Percentiles rank a stretch among this genome's conserved stretches.
Evolutionary conservation across 2,888 invertebrate species (phyloP).

Genomic region (Sturmia bella): DNA sequence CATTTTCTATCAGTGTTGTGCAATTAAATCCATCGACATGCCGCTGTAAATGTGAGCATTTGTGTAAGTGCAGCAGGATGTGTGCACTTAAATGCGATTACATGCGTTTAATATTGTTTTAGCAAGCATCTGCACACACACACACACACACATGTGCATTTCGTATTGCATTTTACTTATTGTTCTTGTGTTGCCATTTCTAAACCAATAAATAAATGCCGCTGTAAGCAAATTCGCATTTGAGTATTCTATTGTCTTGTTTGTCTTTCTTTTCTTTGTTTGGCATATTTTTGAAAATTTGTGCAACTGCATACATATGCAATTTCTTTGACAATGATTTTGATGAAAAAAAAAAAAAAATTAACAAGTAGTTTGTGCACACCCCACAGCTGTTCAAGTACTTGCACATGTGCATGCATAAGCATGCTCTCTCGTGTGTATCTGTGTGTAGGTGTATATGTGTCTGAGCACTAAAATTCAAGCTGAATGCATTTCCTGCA

Average conservation of each 20-base stretch:
- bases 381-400: background rate
- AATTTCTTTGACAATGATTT: slow-evolving; percentile 47
- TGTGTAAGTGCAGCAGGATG: slow-evolving; percentile 1
- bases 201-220: slow-evolving; percentile 20
- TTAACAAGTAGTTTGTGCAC: background rate
- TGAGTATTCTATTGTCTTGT: slow-evolving; percentile 8
- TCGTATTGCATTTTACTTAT: too few relatives aligned
- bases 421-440: too few relatives aligned
- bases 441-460: too few relatives aligned
- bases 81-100: background rate
- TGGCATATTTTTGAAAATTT: slow-evolving; percentile 15
- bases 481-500: slow-evolving; percentile 47
- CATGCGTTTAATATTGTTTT: background rate
- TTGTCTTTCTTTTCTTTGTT: background rate
- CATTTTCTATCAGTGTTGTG: background rate
- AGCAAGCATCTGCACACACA: background rate
- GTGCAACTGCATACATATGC: slow-evolving; percentile 23
- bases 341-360: slow-evolving; percentile 33
- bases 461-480: too few relatives aligned
- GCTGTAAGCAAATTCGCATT: slow-evolving; percentile 35
- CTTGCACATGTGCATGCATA: background rate
- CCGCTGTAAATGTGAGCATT: background rate
- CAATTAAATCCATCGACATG: background rate
- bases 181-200: background rate
- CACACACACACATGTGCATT: background rate